A percentile compares a stretch with the other conserved stretches of the same genome.
These are phyloP conservation scores for Ptilodon capucinus DNA, from an alignment of 2,888 invertebrate genomes.

Conservation along the genomic window DNA sequence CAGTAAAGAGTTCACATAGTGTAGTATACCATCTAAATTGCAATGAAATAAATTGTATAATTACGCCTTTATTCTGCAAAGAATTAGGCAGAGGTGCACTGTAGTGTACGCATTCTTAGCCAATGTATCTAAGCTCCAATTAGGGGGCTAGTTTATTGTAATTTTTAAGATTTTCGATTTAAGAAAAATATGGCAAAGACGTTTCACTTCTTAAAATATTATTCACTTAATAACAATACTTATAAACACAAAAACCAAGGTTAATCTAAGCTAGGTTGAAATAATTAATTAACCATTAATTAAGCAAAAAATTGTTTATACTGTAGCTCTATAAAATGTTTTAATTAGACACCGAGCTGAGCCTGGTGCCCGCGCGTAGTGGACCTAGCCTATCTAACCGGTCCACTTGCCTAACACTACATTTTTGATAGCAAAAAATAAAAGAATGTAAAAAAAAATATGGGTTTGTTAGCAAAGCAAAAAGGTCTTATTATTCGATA, in stretches of 20 bases:
- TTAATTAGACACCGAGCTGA: neutral
- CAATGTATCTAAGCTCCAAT: too few relatives aligned
- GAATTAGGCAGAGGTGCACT: too few relatives aligned
- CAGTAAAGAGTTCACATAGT: too few relatives aligned
- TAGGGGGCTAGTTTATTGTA: too few relatives aligned
- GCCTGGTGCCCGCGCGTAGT: neutral
- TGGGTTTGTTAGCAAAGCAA: neutral
- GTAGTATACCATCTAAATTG: too few relatives aligned
- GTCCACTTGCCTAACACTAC: neutral
- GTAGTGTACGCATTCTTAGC: too few relatives aligned
- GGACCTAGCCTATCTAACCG: neutral
- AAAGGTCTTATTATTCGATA: too few relatives aligned
- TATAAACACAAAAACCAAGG: slow-evolving; percentile 1
- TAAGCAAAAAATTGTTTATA: slow-evolving; percentile 19
- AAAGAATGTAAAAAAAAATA: neutral
- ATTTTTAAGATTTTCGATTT: too few relatives aligned
- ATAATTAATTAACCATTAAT: slow-evolving; percentile 24
- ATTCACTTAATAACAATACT: neutral
- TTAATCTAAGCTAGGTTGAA: slow-evolving; percentile 7
- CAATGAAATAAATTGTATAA: too few relatives aligned
- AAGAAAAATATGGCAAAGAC: too few relatives aligned
- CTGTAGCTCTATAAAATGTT: slow-evolving; percentile 6
- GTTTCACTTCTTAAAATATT: too few relatives aligned
- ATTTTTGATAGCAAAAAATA: neutral
- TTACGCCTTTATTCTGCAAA: too few relatives aligned